phyloP scores from a whole-genome alignment of 2,797 vertebrate genomes.

The Bothrops alternatus region DNA sequence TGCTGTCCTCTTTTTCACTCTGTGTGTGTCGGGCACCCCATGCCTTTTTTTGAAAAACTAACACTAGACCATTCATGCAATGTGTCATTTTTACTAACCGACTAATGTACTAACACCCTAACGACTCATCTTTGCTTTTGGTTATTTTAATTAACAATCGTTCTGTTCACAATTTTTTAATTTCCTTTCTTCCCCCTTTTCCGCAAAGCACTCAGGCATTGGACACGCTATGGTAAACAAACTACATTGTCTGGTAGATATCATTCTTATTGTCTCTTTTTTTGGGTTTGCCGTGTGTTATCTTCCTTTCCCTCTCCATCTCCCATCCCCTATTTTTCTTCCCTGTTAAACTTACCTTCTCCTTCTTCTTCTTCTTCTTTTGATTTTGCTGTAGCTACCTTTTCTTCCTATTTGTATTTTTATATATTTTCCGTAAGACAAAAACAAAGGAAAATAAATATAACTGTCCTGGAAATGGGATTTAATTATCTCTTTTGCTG shows the following conservation, averaged over 20 bases:
- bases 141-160: slow-evolving; percentile 90
- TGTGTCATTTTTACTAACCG: slow-evolving; percentile 93
- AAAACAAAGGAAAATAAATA: slow-evolving; percentile 76
- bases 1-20: slow-evolving; percentile 74
- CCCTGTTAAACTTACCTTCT: slow-evolving; percentile 63
- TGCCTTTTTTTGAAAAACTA: slow-evolving; percentile 80
- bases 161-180: slow-evolving; percentile 87
- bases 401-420: slow-evolving; percentile 10
- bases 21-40: slow-evolving; percentile 80
- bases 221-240: slow-evolving; percentile 97
- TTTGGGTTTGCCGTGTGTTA: slow-evolving; percentile 98
- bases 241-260: slow-evolving; percentile 99
- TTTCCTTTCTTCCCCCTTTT: slow-evolving; percentile 95
- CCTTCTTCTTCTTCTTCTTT: slow-evolving; percentile 71
- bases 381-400: slow-evolving; percentile 79
- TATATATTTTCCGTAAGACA: slow-evolving; percentile 40
- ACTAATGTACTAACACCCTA: slow-evolving; percentile 99
- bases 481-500: slow-evolving; percentile 68
- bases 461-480: slow-evolving; percentile 79
- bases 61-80: slow-evolving; percentile 94
- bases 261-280: slow-evolving; percentile 90
- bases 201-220: slow-evolving; percentile 92
- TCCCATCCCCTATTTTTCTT: slow-evolving; percentile 55
- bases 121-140: slow-evolving; percentile 94
- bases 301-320: slow-evolving; percentile 67